These are phyloP conservation scores for Hydractinia symbiolongicarpus DNA, from an alignment of 30 jellyfish, hydroid and myxozoan species.

Conservation along the genomic window DNA sequence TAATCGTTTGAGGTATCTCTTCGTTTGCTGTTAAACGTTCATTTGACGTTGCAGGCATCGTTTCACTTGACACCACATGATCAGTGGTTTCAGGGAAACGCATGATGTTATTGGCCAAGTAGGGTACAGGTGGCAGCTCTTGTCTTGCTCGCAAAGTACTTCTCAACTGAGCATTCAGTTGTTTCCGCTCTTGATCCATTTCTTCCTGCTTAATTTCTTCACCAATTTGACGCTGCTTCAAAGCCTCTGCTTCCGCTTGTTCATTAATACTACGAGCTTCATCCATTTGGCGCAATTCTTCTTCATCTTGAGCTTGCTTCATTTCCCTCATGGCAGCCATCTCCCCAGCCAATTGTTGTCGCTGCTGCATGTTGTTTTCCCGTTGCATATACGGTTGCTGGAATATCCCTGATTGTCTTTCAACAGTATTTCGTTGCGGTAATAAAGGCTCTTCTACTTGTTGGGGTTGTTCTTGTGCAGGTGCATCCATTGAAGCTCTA, in stretches of 20 bases:
- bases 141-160: constrained; percentile 11
- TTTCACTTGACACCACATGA: neutral
- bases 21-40: neutral
- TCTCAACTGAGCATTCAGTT: constrained; percentile 37
- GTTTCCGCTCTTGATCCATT: constrained; percentile 47
- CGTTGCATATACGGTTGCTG: neutral
- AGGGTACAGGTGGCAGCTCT: constrained; percentile 43
- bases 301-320: constrained; percentile 31
- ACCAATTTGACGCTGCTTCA: constrained; percentile 40
- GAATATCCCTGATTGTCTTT: neutral
- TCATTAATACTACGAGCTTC: constrained; percentile 4
- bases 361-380: neutral
- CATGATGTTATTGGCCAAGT: constrained; percentile 13
- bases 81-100: constrained; percentile 26
- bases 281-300: constrained; percentile 15
- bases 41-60: neutral
- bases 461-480: neutral
- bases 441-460: neutral
- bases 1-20: neutral
- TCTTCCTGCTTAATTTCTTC: constrained; percentile 41
- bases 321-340: constrained; percentile 1
- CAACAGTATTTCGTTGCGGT: constrained; percentile 10
- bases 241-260: constrained; percentile 11
- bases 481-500: too few relatives aligned
- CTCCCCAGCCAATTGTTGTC: neutral